Percentiles rank a stretch among this genome's conserved stretches.
phyloP scores from a whole-genome alignment of 2,888 invertebrate species.

The Trissoscelio sp. region DNA sequence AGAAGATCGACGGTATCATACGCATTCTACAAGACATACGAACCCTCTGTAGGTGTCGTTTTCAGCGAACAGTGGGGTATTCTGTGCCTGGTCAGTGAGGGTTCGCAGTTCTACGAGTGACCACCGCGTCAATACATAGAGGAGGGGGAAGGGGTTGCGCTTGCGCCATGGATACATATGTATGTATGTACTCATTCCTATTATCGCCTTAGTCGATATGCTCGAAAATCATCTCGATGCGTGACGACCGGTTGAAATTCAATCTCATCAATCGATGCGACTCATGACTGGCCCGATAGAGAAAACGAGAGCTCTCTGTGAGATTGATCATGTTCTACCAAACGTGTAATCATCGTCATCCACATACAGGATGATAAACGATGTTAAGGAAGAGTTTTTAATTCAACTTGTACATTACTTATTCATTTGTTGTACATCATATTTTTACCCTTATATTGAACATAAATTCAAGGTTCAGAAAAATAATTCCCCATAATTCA shows the following conservation, averaged over 20 bases:
- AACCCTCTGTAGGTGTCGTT: constrained; percentile 74
- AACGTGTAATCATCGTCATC: constrained; percentile 39
- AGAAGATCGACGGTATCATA: constrained; percentile 78
- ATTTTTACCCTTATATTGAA: no score
- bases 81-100: constrained; percentile 68
- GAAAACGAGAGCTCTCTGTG: constrained; percentile 54
- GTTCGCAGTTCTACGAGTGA: constrained; percentile 79
- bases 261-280: constrained; percentile 66
- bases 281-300: constrained; percentile 58
- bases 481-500: no score
- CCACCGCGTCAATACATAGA: constrained; percentile 82
- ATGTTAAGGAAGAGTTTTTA: no score
- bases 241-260: constrained; percentile 65
- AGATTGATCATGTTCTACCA: constrained; percentile 57
- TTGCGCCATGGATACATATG: constrained; percentile 75
- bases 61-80: constrained; percentile 74
- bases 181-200: constrained; percentile 39
- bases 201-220: constrained; percentile 55
- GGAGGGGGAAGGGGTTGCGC: constrained; percentile 81
- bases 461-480: no score
- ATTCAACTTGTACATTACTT: no score
- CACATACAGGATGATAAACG: no score
- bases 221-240: constrained; percentile 73
- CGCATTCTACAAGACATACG: constrained; percentile 81
- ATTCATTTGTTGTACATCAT: no score